Percentiles rank a stretch among this genome's conserved stretches.
These are phyloP conservation scores for Caenorhabditis imperialis DNA, from an alignment of 2,888 invertebrate species.

Conservation along the genomic window DNA sequence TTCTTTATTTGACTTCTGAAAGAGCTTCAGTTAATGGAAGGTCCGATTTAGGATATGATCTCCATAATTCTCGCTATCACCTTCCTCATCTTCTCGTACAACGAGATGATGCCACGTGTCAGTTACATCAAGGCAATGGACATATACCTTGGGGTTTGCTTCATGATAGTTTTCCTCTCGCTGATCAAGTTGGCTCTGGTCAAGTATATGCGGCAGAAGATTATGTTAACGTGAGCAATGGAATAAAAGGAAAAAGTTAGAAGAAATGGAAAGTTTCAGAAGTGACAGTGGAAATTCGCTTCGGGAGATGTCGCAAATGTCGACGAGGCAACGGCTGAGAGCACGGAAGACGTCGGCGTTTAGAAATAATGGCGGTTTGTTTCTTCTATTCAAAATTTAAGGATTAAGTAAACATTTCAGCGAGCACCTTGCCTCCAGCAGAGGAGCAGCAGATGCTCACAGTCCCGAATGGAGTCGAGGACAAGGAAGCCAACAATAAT, in stretches of 20 bases:
- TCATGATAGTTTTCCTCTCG: constrained; percentile 77
- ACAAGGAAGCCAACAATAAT: constrained; percentile 37
- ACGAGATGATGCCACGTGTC: constrained; percentile 78
- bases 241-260: background rate
- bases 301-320: constrained; percentile 43
- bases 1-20: no score
- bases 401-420: constrained; percentile 10
- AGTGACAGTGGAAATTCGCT: constrained; percentile 50
- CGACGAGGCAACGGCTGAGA: constrained; percentile 44
- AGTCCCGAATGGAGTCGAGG: constrained; percentile 15
- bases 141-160: constrained; percentile 74
- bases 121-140: constrained; percentile 76
- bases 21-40: no score
- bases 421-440: background rate
- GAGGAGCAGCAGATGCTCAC: constrained; percentile 31
- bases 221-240: constrained; percentile 50
- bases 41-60: constrained; percentile 74
- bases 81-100: constrained; percentile 77
- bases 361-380: background rate
- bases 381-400: background rate
- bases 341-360: constrained; percentile 34
- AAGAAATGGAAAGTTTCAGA: constrained; percentile 26
- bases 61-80: constrained; percentile 77
- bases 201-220: constrained; percentile 76
- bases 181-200: constrained; percentile 77